phyloP scores from a whole-genome alignment of 1,140 invertebrate species.

The Chironomus striatipennis region DNA sequence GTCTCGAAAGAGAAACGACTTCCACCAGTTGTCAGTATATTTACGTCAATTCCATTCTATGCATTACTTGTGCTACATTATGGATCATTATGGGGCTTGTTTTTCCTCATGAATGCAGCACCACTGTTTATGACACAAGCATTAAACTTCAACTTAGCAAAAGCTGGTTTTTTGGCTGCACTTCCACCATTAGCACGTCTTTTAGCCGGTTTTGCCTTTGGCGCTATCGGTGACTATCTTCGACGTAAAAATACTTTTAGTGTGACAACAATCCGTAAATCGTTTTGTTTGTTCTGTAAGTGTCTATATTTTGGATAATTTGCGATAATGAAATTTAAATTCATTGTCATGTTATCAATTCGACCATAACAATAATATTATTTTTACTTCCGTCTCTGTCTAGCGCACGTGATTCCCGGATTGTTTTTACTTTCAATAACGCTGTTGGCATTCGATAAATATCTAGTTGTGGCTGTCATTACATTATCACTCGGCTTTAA shows the following conservation, averaged over 20 bases:
- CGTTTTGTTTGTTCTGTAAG: conserved; percentile 55
- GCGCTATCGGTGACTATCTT: conserved; percentile 49
- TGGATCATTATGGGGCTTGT: conserved; percentile 70
- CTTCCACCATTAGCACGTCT: conserved; percentile 53
- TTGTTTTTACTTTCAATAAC: conserved; percentile 50
- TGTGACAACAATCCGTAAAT: conserved; percentile 52
- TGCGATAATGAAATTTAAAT: background rate
- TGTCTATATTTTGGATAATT: conserved; percentile 26
- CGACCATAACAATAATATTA: background rate
- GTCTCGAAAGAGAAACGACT: conserved; percentile 43
- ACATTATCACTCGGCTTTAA: conserved; percentile 63
- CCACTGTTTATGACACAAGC: conserved; percentile 74
- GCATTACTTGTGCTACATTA: conserved; percentile 58
- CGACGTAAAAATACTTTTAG: conserved; percentile 44
- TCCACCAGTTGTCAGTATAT: conserved; percentile 49
- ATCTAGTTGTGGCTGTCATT: conserved; percentile 49
- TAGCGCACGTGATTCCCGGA: conserved; percentile 56
- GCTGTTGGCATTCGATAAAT: conserved; percentile 52
- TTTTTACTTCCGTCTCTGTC: conserved; percentile 29
- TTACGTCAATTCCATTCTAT: conserved; percentile 57
- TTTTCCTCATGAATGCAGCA: conserved; percentile 74
- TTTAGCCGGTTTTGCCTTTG: conserved; percentile 50
- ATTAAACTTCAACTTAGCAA: conserved; percentile 65
- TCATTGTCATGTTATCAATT: background rate
- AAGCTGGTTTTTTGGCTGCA: conserved; percentile 51